Percentiles rank a stretch among this genome's conserved stretches.
These are phyloP conservation scores for Leucophora obtusa DNA, from an alignment of 2,888 invertebrate genomes.

Conservation along the genomic window DNA sequence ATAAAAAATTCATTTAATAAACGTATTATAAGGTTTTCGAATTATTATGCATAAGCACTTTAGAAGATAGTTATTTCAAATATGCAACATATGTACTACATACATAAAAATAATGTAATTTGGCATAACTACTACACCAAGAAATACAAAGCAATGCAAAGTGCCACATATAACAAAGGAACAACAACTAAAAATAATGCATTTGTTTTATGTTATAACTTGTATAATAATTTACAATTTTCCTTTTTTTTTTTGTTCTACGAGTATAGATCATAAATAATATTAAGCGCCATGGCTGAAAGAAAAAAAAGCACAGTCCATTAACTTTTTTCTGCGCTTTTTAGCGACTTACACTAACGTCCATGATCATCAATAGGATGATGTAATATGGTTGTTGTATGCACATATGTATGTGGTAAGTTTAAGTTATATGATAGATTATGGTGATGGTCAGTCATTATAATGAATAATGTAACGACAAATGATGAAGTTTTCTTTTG, in stretches of 20 bases:
- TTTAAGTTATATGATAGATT: constrained; percentile 27
- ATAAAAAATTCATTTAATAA: too few relatives aligned
- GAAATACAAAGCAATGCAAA: constrained; percentile 60
- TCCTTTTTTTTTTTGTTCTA: constrained; percentile 32
- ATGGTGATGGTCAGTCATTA: constrained; percentile 30
- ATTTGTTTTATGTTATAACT: constrained; percentile 5
- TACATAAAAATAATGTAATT: background rate
- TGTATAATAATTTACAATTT: background rate
- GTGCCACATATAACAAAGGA: constrained; percentile 59
- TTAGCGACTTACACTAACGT: constrained; percentile 42
- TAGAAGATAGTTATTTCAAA: constrained; percentile 38
- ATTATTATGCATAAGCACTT: too few relatives aligned
- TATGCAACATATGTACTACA: constrained; percentile 7
- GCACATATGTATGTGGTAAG: background rate
- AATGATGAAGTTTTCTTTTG: constrained; percentile 20
- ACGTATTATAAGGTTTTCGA: too few relatives aligned
- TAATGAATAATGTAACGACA: constrained; percentile 26
- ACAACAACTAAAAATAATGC: constrained; percentile 4
- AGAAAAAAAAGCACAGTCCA: constrained; percentile 78
- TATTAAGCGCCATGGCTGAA: constrained; percentile 78
- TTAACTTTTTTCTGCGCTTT: constrained; percentile 72
- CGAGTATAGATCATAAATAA: constrained; percentile 77
- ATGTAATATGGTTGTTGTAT: background rate
- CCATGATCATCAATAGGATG: constrained; percentile 25
- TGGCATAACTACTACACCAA: background rate